Percentiles rank a stretch among this genome's conserved stretches.
Conservation (phyloP, 2,113 vertebrate species). For the Xerus inauris region DNA sequence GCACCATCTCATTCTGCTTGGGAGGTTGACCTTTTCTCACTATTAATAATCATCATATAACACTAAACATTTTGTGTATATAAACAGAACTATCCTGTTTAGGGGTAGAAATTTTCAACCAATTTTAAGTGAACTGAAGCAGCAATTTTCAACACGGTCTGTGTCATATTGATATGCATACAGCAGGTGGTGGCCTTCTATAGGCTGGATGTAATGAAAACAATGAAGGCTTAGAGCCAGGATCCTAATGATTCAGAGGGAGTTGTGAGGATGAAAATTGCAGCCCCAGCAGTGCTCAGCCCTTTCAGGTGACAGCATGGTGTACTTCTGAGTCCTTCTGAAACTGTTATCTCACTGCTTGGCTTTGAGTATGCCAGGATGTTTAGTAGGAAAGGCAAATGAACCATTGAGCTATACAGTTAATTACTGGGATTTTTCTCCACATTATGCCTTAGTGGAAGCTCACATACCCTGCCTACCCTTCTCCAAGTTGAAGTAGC, state of each 20-base stretch:
- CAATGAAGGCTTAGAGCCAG: neutral
- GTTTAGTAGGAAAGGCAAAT: neutral
- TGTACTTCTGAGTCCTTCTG: neutral
- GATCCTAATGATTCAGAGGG: neutral
- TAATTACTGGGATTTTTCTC: neutral
- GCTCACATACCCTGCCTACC: neutral
- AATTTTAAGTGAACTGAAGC: neutral
- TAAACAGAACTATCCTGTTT: neutral
- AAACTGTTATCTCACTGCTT: neutral
- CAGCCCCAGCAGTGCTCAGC: neutral
- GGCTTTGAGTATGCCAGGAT: neutral
- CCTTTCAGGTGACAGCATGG: neutral
- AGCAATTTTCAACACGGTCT: neutral
- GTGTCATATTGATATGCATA: neutral
- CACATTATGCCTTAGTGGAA: neutral
- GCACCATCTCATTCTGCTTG: neutral
- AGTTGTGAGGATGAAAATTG: neutral
- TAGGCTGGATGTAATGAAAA: no score
- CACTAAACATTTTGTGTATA: neutral
- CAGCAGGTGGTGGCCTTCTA: neutral
- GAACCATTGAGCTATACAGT: neutral
- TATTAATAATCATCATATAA: neutral
- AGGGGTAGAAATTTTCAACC: neutral
- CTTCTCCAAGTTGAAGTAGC: neutral
- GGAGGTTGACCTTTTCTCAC: neutral